A percentile compares a stretch with the other conserved stretches of the same genome.
Evolutionary conservation across 2,888 invertebrate genomes (phyloP).

Genomic region (Neoscelio sp.): DNA sequence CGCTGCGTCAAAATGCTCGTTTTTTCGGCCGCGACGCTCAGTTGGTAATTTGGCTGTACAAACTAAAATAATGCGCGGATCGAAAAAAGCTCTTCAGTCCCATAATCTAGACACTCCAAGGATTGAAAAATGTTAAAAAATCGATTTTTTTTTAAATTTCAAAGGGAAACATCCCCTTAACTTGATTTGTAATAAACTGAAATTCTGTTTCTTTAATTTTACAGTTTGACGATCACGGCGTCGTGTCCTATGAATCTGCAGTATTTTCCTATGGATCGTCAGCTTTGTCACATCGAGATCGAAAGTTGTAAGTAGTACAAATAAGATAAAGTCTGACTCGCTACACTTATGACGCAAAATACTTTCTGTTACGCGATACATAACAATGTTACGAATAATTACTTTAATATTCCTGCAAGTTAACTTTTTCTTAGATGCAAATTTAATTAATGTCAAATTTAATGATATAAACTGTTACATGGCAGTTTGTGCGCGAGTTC

Average conservation of each 20-base stretch:
- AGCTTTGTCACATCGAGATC: slow-evolving; percentile 97
- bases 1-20: too few species aligned
- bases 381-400: too few species aligned
- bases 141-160: too few species aligned
- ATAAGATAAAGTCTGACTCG: slow-evolving; percentile 49
- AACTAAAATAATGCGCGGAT: too few species aligned
- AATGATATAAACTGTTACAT: slow-evolving; percentile 10
- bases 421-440: slow-evolving; percentile 1
- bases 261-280: slow-evolving; percentile 98
- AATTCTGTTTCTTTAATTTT: slow-evolving; percentile 78
- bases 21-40: too few species aligned
- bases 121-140: too few species aligned
- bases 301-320: slow-evolving; percentile 96
- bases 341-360: slow-evolving; percentile 20
- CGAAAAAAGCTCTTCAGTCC: too few species aligned
- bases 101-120: too few species aligned
- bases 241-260: slow-evolving; percentile 98
- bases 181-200: too few species aligned
- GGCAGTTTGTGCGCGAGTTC: slow-evolving; percentile 11
- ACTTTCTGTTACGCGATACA: slow-evolving; percentile 4
- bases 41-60: too few species aligned
- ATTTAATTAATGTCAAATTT: slow-evolving; percentile 17
- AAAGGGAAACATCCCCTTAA: too few species aligned
- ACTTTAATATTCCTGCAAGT: too few species aligned
- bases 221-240: slow-evolving; percentile 96